These are phyloP conservation scores for Dascyllus trimaculatus DNA, from an alignment of 2,113 vertebrate genomes.

Conservation along the genomic window DNA sequence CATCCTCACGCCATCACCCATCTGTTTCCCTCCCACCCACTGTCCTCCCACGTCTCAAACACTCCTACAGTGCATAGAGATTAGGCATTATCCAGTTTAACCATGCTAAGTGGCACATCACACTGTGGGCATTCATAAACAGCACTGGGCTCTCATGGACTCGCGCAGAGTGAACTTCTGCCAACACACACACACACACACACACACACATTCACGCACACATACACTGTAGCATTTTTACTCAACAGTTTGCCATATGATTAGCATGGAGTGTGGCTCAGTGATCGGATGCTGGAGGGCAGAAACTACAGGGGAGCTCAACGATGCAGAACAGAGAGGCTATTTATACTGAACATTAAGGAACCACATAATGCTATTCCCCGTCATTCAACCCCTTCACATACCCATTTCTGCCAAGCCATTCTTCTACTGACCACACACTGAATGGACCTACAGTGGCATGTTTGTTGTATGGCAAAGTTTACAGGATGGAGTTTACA, in stretches of 20 bases:
- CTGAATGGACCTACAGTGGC: conserved; percentile 27
- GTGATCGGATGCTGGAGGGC: conserved; percentile 57
- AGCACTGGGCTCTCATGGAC: conserved; percentile 55
- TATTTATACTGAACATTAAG: conserved; percentile 75
- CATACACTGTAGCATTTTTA: conserved; percentile 30
- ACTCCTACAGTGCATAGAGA: conserved; percentile 65
- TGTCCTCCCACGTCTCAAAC: conserved; percentile 60
- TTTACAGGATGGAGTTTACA: too few species aligned
- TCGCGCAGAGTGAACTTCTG: conserved; percentile 59
- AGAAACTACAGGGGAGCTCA: conserved; percentile 48
- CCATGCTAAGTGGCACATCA: conserved; percentile 71
- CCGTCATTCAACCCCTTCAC: conserved; percentile 66
- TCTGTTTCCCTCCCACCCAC: conserved; percentile 56
- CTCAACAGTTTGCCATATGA: conserved; percentile 68
- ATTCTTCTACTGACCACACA: conserved; percentile 3
- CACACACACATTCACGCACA: conserved; percentile 30
- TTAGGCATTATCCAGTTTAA: conserved; percentile 71
- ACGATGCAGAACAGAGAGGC: conserved; percentile 61
- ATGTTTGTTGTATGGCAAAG: not conserved
- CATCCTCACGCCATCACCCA: conserved; percentile 42
- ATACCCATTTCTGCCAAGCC: conserved; percentile 29
- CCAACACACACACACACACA: conserved; percentile 26
- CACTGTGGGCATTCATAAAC: conserved; percentile 69
- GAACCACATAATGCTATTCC: conserved; percentile 71
- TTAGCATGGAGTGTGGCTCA: conserved; percentile 67